Evolutionary conservation across 2,113 vertebrate genomes (phyloP).

Genomic region (Bucco capensis): DNA sequence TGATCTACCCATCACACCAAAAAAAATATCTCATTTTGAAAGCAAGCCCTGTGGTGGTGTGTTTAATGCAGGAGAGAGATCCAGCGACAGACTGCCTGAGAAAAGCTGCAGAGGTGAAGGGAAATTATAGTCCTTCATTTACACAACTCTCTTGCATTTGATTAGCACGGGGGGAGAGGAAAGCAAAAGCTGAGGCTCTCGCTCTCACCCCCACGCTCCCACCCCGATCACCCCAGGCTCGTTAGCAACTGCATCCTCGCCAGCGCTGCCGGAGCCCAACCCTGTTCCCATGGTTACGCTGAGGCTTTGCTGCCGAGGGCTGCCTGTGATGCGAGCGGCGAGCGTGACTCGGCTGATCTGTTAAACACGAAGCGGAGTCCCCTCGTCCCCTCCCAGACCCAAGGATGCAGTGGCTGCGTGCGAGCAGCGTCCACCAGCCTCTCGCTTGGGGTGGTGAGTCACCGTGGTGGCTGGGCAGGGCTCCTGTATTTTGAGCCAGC

Average conservation of each 20-base stretch:
- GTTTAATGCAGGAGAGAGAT: neutral
- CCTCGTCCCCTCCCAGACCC: conserved; percentile 21
- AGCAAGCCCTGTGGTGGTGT: neutral
- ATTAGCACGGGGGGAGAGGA: neutral
- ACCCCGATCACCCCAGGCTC: neutral
- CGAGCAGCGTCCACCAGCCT: conserved; percentile 17
- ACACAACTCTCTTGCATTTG: neutral
- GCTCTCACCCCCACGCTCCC: neutral
- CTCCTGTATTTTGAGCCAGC: neutral
- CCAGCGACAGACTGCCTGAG: neutral
- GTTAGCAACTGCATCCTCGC: conserved; percentile 4
- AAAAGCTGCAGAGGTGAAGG: neutral
- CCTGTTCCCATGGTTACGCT: conserved; percentile 73
- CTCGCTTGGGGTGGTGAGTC: neutral
- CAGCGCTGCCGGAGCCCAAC: conserved; percentile 32
- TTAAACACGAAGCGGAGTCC: conserved; percentile 49
- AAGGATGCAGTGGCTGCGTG: neutral
- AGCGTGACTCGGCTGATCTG: conserved; percentile 64
- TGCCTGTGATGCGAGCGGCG: conserved; percentile 5
- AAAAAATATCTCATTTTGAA: neutral
- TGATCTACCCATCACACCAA: neutral
- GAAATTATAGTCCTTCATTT: neutral
- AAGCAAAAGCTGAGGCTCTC: neutral
- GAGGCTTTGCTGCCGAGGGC: conserved; percentile 51
- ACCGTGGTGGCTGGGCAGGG: neutral